phyloP scores from a whole-genome alignment of 2,888 invertebrate species.

The Clepsis dumicolana region DNA sequence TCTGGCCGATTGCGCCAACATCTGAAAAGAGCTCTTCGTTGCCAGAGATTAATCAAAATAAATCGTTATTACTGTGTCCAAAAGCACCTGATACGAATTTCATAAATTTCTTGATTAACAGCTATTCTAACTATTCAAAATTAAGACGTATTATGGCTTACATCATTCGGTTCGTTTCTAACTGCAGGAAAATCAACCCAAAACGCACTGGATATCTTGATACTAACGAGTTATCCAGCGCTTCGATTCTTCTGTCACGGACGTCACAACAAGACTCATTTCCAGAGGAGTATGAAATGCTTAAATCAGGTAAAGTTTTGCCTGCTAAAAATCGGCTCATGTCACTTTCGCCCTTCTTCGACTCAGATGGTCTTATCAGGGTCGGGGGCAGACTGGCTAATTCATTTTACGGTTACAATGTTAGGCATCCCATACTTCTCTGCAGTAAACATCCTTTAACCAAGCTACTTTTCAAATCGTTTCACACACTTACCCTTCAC shows the following conservation, averaged over 20 bases:
- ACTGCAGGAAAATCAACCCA: neutral
- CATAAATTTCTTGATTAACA: neutral
- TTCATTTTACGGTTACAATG: slow-evolving; percentile 12
- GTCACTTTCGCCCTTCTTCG: slow-evolving; percentile 11
- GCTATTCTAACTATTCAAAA: neutral
- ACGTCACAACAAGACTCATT: slow-evolving; percentile 4
- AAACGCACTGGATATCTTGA: neutral
- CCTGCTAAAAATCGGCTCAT: neutral
- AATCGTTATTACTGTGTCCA: neutral
- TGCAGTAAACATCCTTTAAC: too few species aligned
- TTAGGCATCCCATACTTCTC: slow-evolving; percentile 11
- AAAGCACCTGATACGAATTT: neutral
- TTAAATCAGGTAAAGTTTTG: neutral
- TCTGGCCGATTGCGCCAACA: slow-evolving; percentile 1
- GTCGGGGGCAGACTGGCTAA: slow-evolving; percentile 14
- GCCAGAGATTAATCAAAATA: slow-evolving; percentile 1
- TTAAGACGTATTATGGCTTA: neutral
- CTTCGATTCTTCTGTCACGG: neutral
- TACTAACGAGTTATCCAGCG: neutral
- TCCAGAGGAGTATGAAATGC: slow-evolving; percentile 6
- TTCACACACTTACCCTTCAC: too few species aligned
- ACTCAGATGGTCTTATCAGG: slow-evolving; percentile 15
- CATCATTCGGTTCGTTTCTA: neutral
- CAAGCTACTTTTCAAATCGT: too few species aligned
- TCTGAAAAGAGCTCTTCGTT: neutral